Evolutionary conservation across 2,113 vertebrate species (phyloP), one percentile per base, ranked within the genome.

Genomic region (Mohoua ochrocephala): DNA sequence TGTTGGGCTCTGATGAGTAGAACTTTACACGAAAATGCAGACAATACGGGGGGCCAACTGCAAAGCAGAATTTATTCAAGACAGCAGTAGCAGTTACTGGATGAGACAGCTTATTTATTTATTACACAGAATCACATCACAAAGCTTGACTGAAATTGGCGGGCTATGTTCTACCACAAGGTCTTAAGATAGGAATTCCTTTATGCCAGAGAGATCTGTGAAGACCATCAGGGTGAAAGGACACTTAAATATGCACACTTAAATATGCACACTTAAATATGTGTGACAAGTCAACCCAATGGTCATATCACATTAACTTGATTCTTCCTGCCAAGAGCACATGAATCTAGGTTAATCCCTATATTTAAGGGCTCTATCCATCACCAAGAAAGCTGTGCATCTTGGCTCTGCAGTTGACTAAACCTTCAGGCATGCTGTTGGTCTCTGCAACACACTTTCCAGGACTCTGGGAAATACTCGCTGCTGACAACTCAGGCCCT

Each of bases 1-100:
- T 99, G 97, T 99, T 99, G 22, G 99, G 99, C 94, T 99, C 99
- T 17, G 99, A 99, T 4, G 99, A 99, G 96, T 99, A 99, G 97
- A 99, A 99, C 95, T 99, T 99, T 20, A 99, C 99, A 94, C 99
- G 98, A 98, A 99, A 97, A 97, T 99, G 99, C 71, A 99, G 99
- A 97, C 99, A 99, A 96, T 99, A 99, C 0, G 99, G 99, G 50
- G 99, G 99, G 44, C 99, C 99, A 94, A 99, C 99, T 99, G 87
- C 39, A 92, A 97, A 84, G 88, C 10, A 89, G 45, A 95, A 90
- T 83, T 84, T 12, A 83, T 89, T 82, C 45, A 77, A 50, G 42
- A 88, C 23, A 96, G 12, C 9, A 8, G 33, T 31, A 78, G 92
- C 57, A 77, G 35, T 50, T 85, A 90, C 35, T n/a, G 23, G 69